Percentiles rank a stretch among this genome's conserved stretches.
phyloP scores from a whole-genome alignment of 1,140 invertebrate species.

The Drosophila ananassae region DNA sequence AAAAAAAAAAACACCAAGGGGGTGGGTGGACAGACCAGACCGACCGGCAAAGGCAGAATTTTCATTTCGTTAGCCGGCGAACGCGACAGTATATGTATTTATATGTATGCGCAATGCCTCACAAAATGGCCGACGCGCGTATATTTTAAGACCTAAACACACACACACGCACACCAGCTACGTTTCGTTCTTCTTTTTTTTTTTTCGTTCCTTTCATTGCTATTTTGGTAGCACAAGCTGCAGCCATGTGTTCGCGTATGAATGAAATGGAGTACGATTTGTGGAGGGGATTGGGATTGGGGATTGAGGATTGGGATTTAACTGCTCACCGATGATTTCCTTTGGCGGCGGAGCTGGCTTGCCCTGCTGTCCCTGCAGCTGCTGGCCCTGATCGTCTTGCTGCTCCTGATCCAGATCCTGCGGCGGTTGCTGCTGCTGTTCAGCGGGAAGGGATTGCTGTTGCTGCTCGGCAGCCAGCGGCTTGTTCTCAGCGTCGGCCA shows the following conservation, averaged over 20 bases:
- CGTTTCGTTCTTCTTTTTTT: slow-evolving; percentile 45
- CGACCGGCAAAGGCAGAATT: slow-evolving; percentile 74
- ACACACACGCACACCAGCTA: slow-evolving; percentile 44
- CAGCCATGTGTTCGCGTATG: slow-evolving; percentile 75
- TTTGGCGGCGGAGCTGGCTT: slow-evolving; percentile 78
- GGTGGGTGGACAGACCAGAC: slow-evolving; percentile 46
- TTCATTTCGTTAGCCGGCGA: slow-evolving; percentile 70
- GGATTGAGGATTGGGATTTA: not conserved
- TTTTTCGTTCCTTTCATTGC: slow-evolving; percentile 59
- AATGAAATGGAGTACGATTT: slow-evolving; percentile 61
- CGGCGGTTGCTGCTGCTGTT: slow-evolving; percentile 51
- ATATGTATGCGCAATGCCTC: slow-evolving; percentile 47
- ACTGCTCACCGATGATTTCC: slow-evolving; percentile 80
- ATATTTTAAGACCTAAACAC: slow-evolving; percentile 77
- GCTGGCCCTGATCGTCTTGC: slow-evolving; percentile 64
- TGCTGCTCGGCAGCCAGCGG: slow-evolving; percentile 75
- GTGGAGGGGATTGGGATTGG: not conserved
- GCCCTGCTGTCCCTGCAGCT: slow-evolving; percentile 60
- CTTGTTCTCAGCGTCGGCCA: slow-evolving; percentile 83
- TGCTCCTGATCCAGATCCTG: slow-evolving; percentile 61
- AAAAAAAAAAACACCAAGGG: not conserved
- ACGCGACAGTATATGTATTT: slow-evolving; percentile 29
- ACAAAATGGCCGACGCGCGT: slow-evolving; percentile 82
- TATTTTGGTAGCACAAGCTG: slow-evolving; percentile 68
- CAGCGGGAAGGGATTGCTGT: slow-evolving; percentile 44